Evolutionary conservation across 2,113 vertebrate genomes (phyloP).

Genomic region (Perca flavescens): DNA sequence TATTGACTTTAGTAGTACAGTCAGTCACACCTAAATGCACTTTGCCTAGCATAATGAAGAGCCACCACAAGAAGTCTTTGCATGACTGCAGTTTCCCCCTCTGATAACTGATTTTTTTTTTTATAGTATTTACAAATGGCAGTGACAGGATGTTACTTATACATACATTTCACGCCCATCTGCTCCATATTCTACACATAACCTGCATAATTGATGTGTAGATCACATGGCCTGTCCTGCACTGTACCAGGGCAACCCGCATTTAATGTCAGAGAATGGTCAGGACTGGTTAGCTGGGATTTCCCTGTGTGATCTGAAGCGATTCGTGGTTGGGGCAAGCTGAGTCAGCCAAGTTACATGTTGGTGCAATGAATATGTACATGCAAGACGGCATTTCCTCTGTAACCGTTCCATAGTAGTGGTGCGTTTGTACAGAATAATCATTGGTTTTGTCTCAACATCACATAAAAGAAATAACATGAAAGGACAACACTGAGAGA

Average conservation of each 20-base stretch:
- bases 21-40: conserved; percentile 11
- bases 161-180: background rate
- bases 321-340: conserved; percentile 45
- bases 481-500: too few species aligned
- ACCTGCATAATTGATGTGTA: background rate
- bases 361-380: conserved; percentile 13
- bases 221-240: background rate
- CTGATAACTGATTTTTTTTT: background rate
- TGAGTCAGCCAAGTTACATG: conserved; percentile 16
- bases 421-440: conserved; percentile 4
- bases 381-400: conserved; percentile 21
- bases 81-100: conserved; percentile 27
- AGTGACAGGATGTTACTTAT: conserved; percentile 19
- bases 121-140: background rate
- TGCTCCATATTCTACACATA: background rate
- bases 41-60: conserved; percentile 1
- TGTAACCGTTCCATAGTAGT: background rate
- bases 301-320: conserved; percentile 23
- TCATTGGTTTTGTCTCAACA: conserved; percentile 23
- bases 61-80: conserved; percentile 15
- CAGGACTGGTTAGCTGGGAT: conserved; percentile 11
- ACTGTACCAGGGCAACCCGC: background rate
- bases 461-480: too few species aligned
- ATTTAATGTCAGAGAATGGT: conserved; percentile 29
- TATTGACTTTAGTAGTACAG: background rate